Evolutionary conservation across 2,888 invertebrate genomes (phyloP).

Genomic region (Calameuta filiformis): DNA sequence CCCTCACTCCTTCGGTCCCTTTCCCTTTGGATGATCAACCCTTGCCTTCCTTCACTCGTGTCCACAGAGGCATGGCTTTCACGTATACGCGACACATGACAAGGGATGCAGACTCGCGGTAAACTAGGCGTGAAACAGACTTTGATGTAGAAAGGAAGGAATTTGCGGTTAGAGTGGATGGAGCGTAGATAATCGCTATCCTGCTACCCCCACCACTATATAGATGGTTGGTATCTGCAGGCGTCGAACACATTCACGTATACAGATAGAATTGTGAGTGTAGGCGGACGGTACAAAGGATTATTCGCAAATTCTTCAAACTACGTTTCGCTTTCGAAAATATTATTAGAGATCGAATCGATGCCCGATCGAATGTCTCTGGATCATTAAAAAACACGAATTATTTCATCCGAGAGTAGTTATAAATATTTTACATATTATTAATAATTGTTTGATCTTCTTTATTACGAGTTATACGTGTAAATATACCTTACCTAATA

Average conservation of each 20-base stretch:
- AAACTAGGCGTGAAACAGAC: slow-evolving; percentile 51
- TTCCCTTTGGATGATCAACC: background rate
- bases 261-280: slow-evolving; percentile 9
- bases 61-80: background rate
- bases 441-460: background rate
- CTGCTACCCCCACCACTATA: background rate
- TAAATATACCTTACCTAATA: background rate
- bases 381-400: background rate
- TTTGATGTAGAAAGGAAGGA: slow-evolving; percentile 46
- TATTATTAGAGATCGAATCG: background rate
- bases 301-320: background rate
- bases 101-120: slow-evolving; percentile 24
- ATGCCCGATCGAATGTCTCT: background rate
- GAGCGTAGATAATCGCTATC: slow-evolving; percentile 47
- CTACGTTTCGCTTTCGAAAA: too few relatives aligned
- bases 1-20: background rate
- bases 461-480: background rate
- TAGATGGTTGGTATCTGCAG: slow-evolving; percentile 11
- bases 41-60: background rate
- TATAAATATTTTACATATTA: too few relatives aligned
- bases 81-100: background rate
- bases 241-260: background rate
- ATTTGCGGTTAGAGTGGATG: slow-evolving; percentile 44
- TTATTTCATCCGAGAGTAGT: background rate
- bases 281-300: background rate